Evolutionary conservation across 1,140 invertebrate genomes (phyloP), one percentile per base, ranked within the genome.

Genomic region (Octopus sinensis): DNA sequence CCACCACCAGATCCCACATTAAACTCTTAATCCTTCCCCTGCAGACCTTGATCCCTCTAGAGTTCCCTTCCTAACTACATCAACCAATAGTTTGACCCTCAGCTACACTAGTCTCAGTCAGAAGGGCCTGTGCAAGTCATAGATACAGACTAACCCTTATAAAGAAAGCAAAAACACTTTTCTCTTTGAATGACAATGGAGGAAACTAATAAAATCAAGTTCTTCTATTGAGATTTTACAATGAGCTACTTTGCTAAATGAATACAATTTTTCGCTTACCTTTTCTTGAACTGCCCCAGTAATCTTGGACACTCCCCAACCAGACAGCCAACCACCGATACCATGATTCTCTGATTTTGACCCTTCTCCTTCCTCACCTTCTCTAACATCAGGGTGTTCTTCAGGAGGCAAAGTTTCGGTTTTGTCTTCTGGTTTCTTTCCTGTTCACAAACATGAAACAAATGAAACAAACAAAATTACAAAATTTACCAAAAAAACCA

Each of bases 221-320:
- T 12, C 43, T 53, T 3, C 53, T 6, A 81, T 78, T 12, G 30
- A 77, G 17, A 78, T 12, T 13, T 23, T 7, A 30, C 13, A n/a
- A 76, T 4, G 79, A n/a, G 43, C 12, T 17, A 53, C 2, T 56
- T 17, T 78, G 52, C 30, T 43, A 43, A 43, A 43, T 43, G 30
- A 43, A 43, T 43, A 43, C 30, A 43, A 43, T 43, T 43, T 43
- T 43, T 43, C 30, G 75, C 86, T 85, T 83, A 90, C 88, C 9
- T 87, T 89, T 62, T 85, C 82, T 83, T 86, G 87, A 7, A 91
- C 84, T 51, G 86, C 87, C 71, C 86, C 86, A 13, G 90, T 88
- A 30, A 89, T 87, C 77, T 86, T 86, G 30, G 88, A 87, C 53
- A 91, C 84, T 13, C 89, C 90, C 86, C 86, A 87, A 7, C 87